These are phyloP conservation scores for Clarias platycephalus DNA, from an alignment of 2,797 vertebrate genomes.

Conservation along the genomic window DNA sequence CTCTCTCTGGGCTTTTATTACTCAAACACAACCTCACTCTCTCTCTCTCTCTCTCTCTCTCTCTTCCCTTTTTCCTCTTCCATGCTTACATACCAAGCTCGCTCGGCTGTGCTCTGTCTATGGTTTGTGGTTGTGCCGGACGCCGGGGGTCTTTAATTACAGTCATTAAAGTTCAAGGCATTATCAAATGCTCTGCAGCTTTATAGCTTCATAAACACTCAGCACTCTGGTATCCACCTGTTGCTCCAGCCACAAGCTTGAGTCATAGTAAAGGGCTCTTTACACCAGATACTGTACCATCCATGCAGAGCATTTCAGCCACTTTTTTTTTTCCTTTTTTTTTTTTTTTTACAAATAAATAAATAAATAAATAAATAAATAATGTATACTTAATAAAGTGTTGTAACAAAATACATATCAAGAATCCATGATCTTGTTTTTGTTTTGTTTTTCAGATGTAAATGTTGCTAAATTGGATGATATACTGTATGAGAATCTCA, in stretches of 20 bases:
- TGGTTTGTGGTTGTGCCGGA: constrained; percentile 37
- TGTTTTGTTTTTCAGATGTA: not conserved
- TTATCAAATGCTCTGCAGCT: constrained; percentile 56
- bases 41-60: not conserved
- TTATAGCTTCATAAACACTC: constrained; percentile 62
- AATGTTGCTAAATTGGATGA: constrained; percentile 1
- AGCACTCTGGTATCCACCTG: constrained; percentile 57
- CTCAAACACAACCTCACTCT: constrained; percentile 16
- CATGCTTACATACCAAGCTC: not conserved
- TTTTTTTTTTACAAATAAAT: not conserved
- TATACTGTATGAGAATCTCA: not conserved
- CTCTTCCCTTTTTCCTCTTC: not conserved
- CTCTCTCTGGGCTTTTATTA: constrained; percentile 33
- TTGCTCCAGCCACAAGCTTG: constrained; percentile 26
- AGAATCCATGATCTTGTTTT: not conserved
- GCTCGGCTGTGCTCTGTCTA: constrained; percentile 9
- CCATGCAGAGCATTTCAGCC: not conserved
- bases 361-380: too few relatives aligned
- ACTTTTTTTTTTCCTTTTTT: not conserved
- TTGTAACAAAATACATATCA: not conserved
- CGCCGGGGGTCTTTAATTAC: constrained; percentile 32
- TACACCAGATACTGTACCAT: not conserved
- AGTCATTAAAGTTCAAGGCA: constrained; percentile 49
- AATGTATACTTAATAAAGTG: not conserved
- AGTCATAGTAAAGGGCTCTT: not conserved